Evolutionary conservation across 1,140 invertebrate species (phyloP).

Genomic region (Listronotus oregonensis): DNA sequence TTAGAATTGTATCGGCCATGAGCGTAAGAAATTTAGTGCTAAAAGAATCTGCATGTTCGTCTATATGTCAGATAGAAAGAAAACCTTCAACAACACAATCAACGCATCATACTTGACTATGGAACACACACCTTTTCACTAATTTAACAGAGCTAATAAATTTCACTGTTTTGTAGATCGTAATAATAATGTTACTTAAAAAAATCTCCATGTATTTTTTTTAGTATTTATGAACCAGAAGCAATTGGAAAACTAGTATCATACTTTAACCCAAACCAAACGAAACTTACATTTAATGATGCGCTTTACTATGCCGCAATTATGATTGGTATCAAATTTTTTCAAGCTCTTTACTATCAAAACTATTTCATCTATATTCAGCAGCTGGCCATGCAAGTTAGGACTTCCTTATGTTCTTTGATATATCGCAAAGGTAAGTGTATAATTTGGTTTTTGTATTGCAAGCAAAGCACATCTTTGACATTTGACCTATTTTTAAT

Average conservation of each 20-base stretch:
- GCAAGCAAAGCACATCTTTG: background rate
- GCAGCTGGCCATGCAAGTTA: slow-evolving; percentile 79
- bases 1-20: no score
- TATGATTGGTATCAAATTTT: slow-evolving; percentile 63
- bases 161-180: no score
- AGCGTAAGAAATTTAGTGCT: no score
- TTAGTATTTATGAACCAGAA: slow-evolving; percentile 71
- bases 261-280: slow-evolving; percentile 64
- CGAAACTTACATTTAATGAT: slow-evolving; percentile 56
- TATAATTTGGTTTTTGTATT: background rate
- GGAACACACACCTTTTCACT: no score
- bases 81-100: no score
- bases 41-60: no score
- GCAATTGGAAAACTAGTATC: slow-evolving; percentile 70
- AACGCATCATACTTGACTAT: no score
- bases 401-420: slow-evolving; percentile 77
- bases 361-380: slow-evolving; percentile 74
- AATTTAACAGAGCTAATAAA: no score
- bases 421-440: slow-evolving; percentile 74
- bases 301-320: slow-evolving; percentile 71
- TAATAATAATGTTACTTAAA: no score
- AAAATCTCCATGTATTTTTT: no score
- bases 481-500: background rate
- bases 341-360: slow-evolving; percentile 60
- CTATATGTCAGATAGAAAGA: no score